phyloP scores from a whole-genome alignment of 2,888 invertebrate genomes.

The Troglohyphantes excavatus region DNA sequence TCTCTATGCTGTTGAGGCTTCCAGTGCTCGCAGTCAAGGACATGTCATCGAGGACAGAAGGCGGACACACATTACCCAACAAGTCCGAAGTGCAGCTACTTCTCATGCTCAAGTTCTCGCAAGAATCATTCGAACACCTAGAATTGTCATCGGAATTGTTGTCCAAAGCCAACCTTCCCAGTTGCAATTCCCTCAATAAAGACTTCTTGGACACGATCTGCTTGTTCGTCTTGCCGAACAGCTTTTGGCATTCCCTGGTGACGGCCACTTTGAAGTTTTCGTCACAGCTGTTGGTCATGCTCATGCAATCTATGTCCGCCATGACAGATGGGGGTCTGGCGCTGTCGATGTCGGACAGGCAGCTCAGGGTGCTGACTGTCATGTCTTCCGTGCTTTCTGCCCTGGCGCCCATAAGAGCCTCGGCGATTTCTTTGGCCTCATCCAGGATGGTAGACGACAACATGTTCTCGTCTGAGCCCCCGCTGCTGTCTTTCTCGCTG shows the following conservation, averaged over 20 bases:
- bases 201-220: constrained; percentile 44
- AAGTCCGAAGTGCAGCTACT: constrained; percentile 92
- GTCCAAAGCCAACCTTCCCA: constrained; percentile 49
- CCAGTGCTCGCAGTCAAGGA: constrained; percentile 83
- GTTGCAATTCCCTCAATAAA: constrained; percentile 61
- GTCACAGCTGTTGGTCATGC: constrained; percentile 78
- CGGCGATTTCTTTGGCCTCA: constrained; percentile 76
- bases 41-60: constrained; percentile 87
- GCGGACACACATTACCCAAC: constrained; percentile 89
- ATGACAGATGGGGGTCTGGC: constrained; percentile 90
- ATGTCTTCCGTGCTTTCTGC: constrained; percentile 76
- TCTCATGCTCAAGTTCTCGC: constrained; percentile 87
- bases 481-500: constrained; percentile 22
- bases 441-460: constrained; percentile 46
- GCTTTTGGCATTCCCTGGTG: constrained; percentile 50
- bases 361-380: constrained; percentile 75
- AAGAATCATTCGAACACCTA: constrained; percentile 44
- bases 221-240: constrained; percentile 6
- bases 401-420: constrained; percentile 83
- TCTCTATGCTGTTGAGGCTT: constrained; percentile 76
- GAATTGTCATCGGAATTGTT: constrained; percentile 85
- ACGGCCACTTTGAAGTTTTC: constrained; percentile 44
- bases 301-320: constrained; percentile 86
- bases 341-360: constrained; percentile 85
- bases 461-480: constrained; percentile 35